Percentiles rank a stretch among this genome's conserved stretches.
phyloP scores from a whole-genome alignment of 2,888 invertebrate species.

The Parnassius apollo region DNA sequence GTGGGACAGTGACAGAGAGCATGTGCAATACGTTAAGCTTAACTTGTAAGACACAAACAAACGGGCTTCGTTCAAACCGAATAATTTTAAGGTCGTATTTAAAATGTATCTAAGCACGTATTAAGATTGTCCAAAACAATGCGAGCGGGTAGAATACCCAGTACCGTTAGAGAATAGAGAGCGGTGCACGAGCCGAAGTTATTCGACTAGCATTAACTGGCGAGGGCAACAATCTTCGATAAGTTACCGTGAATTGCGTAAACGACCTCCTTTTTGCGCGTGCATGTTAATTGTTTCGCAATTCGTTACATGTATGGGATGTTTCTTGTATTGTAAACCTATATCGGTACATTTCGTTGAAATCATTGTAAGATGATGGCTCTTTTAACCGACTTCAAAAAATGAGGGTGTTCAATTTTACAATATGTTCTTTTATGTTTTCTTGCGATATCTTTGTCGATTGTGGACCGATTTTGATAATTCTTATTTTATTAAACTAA shows the following conservation, averaged over 20 bases:
- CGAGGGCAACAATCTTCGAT: slow-evolving; percentile 70
- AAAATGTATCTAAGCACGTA: slow-evolving; percentile 19
- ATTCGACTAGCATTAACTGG: slow-evolving; percentile 53
- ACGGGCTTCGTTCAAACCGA: slow-evolving; percentile 9
- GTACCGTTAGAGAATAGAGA: slow-evolving; percentile 67
- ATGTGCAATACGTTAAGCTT: too few species aligned
- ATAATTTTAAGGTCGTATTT: slow-evolving; percentile 14
- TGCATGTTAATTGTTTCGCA: slow-evolving; percentile 60
- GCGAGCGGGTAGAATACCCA: slow-evolving; percentile 50
- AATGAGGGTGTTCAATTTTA: too few species aligned
- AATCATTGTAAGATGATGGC: too few species aligned
- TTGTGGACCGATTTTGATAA: too few species aligned
- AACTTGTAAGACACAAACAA: neutral
- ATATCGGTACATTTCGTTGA: too few species aligned
- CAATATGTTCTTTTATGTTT: too few species aligned
- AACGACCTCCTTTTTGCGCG: slow-evolving; percentile 69
- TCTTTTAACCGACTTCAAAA: too few species aligned
- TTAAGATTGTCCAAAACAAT: slow-evolving; percentile 61
- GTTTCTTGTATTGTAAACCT: slow-evolving; percentile 19
- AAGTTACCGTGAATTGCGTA: slow-evolving; percentile 61
- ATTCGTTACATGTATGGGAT: slow-evolving; percentile 52
- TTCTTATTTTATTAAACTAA: too few species aligned
- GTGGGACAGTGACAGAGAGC: too few species aligned
- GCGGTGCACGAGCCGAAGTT: slow-evolving; percentile 47
- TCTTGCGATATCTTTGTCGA: too few species aligned